phyloP scores from a whole-genome alignment of 2,797 vertebrate genomes.

The Prionace glauca region DNA sequence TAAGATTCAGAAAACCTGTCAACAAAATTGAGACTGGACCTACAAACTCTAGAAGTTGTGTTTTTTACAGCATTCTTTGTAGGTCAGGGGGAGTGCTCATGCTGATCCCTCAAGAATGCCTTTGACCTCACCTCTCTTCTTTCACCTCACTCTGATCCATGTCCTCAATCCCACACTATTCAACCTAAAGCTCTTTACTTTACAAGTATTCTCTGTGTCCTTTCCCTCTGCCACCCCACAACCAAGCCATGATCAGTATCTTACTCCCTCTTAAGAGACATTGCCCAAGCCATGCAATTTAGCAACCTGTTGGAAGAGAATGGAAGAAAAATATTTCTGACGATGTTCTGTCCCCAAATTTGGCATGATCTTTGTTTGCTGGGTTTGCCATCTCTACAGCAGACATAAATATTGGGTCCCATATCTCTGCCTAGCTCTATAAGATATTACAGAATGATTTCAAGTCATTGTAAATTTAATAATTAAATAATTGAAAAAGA shows the following conservation, averaged over 20 bases:
- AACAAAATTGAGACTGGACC: neutral
- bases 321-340: no score
- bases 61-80: neutral
- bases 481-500: neutral
- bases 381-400: no score
- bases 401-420: no score
- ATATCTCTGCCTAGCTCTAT: neutral
- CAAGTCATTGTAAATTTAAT: neutral
- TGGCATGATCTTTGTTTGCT: no score
- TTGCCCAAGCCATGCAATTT: no score
- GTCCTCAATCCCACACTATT: neutral
- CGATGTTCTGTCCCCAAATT: no score
- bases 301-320: no score
- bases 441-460: neutral
- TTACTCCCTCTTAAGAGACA: neutral
- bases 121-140: neutral
- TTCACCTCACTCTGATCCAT: neutral
- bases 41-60: neutral
- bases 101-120: neutral
- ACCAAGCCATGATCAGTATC: neutral
- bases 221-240: neutral
- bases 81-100: neutral
- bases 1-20: neutral
- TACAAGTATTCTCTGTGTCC: neutral
- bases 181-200: neutral